A percentile compares a stretch with the other conserved stretches of the same genome.
Evolutionary conservation across 2,888 invertebrate genomes (phyloP).

Genomic region (Phyllotreta cruciferae): DNA sequence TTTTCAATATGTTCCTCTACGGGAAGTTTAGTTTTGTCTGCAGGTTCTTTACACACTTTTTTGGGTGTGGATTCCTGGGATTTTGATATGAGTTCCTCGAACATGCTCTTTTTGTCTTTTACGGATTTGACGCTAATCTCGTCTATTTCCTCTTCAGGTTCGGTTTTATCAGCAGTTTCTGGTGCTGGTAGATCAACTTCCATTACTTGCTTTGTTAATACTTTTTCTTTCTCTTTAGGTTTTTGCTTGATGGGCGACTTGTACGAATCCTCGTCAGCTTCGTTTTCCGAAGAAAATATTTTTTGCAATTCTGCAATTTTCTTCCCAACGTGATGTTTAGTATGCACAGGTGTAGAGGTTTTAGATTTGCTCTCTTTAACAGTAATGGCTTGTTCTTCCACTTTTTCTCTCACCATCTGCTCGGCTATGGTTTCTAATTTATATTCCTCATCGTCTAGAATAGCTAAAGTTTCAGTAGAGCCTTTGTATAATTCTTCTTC

Average conservation of each 20-base stretch:
- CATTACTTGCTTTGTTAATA: neutral
- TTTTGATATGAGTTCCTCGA: slow-evolving; percentile 57
- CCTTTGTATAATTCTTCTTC: slow-evolving; percentile 56
- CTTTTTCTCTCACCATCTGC: slow-evolving; percentile 39
- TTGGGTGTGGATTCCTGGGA: slow-evolving; percentile 55
- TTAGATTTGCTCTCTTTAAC: slow-evolving; percentile 40
- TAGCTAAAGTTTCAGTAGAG: slow-evolving; percentile 58
- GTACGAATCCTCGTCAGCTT: slow-evolving; percentile 39
- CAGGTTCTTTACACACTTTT: slow-evolving; percentile 39
- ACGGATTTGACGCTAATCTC: slow-evolving; percentile 49
- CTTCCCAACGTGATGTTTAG: slow-evolving; percentile 57
- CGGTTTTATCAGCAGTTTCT: slow-evolving; percentile 1
- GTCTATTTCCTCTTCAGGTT: slow-evolving; percentile 15
- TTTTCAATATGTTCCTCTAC: slow-evolving; percentile 41
- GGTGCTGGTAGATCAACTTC: neutral
- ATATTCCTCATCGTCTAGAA: slow-evolving; percentile 56
- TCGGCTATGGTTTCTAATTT: slow-evolving; percentile 47
- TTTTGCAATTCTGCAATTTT: slow-evolving; percentile 63
- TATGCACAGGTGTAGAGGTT: slow-evolving; percentile 48
- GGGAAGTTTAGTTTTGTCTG: slow-evolving; percentile 22
- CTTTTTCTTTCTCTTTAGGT: slow-evolving; percentile 37
- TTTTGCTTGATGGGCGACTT: slow-evolving; percentile 38
- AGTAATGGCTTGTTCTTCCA: slow-evolving; percentile 37
- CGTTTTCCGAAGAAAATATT: slow-evolving; percentile 56
- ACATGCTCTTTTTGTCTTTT: slow-evolving; percentile 55